Percentiles rank a stretch among this genome's conserved stretches.
Evolutionary conservation across 2,888 invertebrate genomes (phyloP).

Genomic region (Anthrax anthrax): DNA sequence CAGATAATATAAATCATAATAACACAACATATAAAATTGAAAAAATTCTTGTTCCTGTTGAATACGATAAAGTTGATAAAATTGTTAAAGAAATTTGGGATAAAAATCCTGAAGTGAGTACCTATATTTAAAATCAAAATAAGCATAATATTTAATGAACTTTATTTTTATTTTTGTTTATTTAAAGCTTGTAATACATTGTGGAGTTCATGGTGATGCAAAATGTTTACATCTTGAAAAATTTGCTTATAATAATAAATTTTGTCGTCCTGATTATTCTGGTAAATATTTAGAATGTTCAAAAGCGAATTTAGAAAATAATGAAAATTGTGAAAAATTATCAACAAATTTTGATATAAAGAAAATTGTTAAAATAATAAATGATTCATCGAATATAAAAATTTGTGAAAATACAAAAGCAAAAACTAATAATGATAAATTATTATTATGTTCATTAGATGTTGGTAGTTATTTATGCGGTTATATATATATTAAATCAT

Average conservation of each 20-base stretch:
- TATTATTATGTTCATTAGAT: conserved; percentile 19
- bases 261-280: conserved; percentile 24
- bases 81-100: conserved; percentile 48
- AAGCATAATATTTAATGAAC: not conserved
- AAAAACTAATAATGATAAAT: not conserved
- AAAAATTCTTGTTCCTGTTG: conserved; percentile 44
- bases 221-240: conserved; percentile 28
- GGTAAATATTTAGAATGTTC: conserved; percentile 19
- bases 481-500: conserved; percentile 58
- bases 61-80: conserved; percentile 46
- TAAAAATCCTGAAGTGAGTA: conserved; percentile 46
- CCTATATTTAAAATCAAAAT: not conserved
- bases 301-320: conserved; percentile 18
- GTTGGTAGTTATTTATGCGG: conserved; percentile 56
- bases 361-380: conserved; percentile 32
- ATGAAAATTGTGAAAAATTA: conserved; percentile 17
- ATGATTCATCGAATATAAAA: not conserved
- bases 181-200: conserved; percentile 29
- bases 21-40: conserved; percentile 37
- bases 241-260: conserved; percentile 29
- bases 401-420: not conserved
- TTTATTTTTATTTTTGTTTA: not conserved
- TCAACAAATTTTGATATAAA: conserved; percentile 25
- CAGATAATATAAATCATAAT: conserved; percentile 23
- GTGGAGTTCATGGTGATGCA: conserved; percentile 28